phyloP scores from a whole-genome alignment of 2,113 vertebrate species.

The Trematomus loennbergii region DNA sequence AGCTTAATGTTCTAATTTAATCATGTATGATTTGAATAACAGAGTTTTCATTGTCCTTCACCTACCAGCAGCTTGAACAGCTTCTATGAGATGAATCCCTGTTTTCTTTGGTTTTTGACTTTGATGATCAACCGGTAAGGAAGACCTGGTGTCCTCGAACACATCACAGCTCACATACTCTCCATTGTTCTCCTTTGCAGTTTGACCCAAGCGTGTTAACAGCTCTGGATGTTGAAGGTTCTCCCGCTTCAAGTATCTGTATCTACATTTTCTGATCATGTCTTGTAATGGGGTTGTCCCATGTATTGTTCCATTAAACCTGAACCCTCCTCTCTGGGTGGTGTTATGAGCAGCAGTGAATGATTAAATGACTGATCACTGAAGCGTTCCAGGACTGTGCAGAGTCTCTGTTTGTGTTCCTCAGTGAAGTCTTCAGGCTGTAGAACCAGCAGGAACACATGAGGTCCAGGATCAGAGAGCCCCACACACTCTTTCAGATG shows the following conservation, averaged over 20 bases:
- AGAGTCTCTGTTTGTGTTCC: conserved; percentile 20
- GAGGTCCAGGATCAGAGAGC: too few relatives aligned
- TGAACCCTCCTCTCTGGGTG: not conserved
- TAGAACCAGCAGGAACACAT: conserved; percentile 4
- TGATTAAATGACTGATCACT: conserved; percentile 12
- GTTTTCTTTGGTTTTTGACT: too few relatives aligned
- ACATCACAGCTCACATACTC: too few relatives aligned
- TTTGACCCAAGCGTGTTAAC: not conserved
- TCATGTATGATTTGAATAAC: too few relatives aligned
- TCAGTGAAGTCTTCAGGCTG: conserved; percentile 54
- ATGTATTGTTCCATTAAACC: not conserved
- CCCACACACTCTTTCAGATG: too few relatives aligned
- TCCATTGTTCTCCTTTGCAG: not conserved
- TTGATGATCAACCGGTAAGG: too few relatives aligned
- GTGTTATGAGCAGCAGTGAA: conserved; percentile 34
- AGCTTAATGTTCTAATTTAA: too few relatives aligned
- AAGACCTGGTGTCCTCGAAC: too few relatives aligned
- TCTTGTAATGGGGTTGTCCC: not conserved
- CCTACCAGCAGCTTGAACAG: too few relatives aligned
- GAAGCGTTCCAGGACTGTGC: conserved; percentile 1
- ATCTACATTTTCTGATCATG: not conserved
- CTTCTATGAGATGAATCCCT: too few relatives aligned
- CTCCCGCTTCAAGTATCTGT: not conserved
- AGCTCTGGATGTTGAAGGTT: not conserved
- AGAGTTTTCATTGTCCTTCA: too few relatives aligned